Base-by-base conservation (phyloP, 2,888 invertebrate genomes). In the Epiperipatus broadwayi region DNA sequence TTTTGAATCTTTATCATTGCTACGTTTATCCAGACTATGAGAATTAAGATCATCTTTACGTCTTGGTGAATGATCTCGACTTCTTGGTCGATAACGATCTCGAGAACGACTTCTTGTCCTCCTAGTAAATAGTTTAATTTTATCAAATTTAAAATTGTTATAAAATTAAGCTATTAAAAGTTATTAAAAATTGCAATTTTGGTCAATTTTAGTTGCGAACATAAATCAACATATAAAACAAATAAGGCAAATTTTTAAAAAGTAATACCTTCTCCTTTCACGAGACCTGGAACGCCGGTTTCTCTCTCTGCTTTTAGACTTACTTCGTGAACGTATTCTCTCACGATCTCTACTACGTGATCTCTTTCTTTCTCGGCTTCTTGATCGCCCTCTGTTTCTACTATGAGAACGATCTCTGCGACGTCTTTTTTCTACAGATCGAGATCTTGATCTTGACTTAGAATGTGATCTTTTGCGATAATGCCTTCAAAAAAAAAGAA, bases 391-490 rank as follows among this genome's bases (percentile, higher is more conserved):
- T n/a, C 41, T 20, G 14, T 25, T 40, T 10, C 41, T 18, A 3
- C 52, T 52, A 35, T 50, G 44, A 4, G 50, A 52, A 15, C 48
- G 40, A n/a, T 47, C 47, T 25, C 53, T 41, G 34, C 46, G 43
- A 39, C 51, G 27, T 35, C 29, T 19, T 21, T 47, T 47, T 20
- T 47, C 47, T 40, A 48, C 47, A 10, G 49, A 48, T 25, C 49
- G 45, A 5, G 50, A 49, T 18, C 49, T 44, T 15, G 48, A 41
- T 18, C 47, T 43, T 16, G 51, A 52, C 28, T 47, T 36, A 22
- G 48, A 49, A 29, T 48, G 44, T 27, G 43, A 43, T 27, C 43
- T 30, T 34, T 37, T 41, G 10, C 41, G 29, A 29, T 41, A 37
- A 18, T 32, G 32, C 25, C 41, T 41, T 21, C 4, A 37, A 18